Percentiles rank a stretch among this genome's conserved stretches.
Conservation (phyloP, 2,113 vertebrate species). For the Anthoscopus minutus region DNA sequence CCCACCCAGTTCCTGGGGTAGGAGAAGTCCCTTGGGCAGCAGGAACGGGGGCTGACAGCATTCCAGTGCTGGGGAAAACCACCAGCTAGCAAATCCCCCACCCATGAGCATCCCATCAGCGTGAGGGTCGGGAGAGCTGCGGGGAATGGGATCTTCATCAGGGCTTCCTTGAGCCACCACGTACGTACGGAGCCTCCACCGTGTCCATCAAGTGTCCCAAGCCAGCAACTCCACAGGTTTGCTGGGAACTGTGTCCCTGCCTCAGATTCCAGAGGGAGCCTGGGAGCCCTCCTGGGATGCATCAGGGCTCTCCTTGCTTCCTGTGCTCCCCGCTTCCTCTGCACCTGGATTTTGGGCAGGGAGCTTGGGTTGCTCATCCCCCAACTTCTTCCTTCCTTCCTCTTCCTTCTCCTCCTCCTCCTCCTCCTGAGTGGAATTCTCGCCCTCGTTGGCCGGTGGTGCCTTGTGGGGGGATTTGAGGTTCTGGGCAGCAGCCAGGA, state of each 20-base stretch:
- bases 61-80: neutral
- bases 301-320: rapidly evolving
- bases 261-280: neutral
- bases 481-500: constrained; percentile 78
- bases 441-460: constrained; percentile 51
- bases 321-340: neutral
- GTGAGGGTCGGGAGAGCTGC: rapidly evolving
- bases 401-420: neutral
- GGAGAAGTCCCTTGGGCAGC: neutral
- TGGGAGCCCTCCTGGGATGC: neutral
- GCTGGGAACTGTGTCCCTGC: rapidly evolving
- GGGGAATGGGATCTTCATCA: neutral
- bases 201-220: neutral
- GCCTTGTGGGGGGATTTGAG: constrained; percentile 77
- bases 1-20: neutral
- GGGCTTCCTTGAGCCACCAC: neutral
- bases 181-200: neutral
- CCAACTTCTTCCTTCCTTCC: neutral
- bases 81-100: neutral
- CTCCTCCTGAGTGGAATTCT: neutral
- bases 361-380: neutral
- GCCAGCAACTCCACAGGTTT: neutral
- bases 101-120: rapidly evolving
- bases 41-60: rapidly evolving
- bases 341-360: rapidly evolving